Conservation (phyloP, 1,140 invertebrate genomes). For the Chymomyza costata region DNA sequence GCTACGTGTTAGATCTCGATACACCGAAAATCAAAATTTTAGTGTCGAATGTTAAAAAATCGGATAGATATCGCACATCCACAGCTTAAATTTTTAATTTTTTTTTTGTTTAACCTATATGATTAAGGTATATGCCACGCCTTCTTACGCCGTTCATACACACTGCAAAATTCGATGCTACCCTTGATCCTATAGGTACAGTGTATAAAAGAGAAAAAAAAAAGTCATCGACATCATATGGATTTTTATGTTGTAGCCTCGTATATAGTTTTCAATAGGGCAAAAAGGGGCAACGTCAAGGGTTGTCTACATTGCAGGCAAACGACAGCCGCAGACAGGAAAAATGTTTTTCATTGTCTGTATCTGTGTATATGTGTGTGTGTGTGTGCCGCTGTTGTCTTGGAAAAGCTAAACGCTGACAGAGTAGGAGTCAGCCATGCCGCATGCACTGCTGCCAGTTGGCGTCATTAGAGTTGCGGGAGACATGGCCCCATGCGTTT, state of each 20-base stretch:
- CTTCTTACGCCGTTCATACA: too few species aligned
- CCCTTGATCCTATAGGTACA: too few species aligned
- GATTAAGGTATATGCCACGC: too few species aligned
- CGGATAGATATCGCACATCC: too few species aligned
- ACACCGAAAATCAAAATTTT: too few species aligned
- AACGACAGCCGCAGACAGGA: constrained; percentile 45
- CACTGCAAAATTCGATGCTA: too few species aligned
- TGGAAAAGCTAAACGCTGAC: constrained; percentile 49
- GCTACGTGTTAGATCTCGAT: too few species aligned
- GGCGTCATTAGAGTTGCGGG: constrained; percentile 65
- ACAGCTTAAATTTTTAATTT: too few species aligned
- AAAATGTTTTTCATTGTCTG: constrained; percentile 71
- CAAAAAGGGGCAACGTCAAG: constrained; percentile 18
- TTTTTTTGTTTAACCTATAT: too few species aligned
- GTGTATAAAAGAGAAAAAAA: constrained; percentile 25
- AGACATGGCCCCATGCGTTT: constrained; percentile 70
- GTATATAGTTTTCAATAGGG: constrained; percentile 5
- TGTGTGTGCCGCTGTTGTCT: constrained; percentile 24
- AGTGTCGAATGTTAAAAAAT: too few species aligned
- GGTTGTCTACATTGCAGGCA: constrained; percentile 13
- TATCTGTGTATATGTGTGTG: too few species aligned
- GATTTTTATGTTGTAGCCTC: constrained; percentile 50
- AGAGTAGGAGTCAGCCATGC: background rate
- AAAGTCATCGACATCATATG: constrained; percentile 67
- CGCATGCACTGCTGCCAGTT: constrained; percentile 19